Base-by-base conservation (phyloP, 1,140 invertebrate genomes). In the Vanessa atalanta region DNA sequence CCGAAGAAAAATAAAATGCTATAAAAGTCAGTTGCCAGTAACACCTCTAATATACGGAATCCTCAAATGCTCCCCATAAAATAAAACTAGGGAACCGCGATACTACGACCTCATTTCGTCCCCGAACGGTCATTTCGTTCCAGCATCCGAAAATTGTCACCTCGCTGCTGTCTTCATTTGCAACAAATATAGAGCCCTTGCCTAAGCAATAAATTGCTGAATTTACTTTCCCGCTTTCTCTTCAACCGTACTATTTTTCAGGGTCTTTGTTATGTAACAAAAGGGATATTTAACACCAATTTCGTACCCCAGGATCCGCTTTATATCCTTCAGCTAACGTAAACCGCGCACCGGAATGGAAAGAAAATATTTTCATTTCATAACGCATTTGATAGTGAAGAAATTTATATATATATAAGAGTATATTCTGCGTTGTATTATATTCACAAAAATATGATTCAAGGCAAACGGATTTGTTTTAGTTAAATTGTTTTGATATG, bases 91-190 rank as follows among this genome's bases (percentile, higher is more conserved):
- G 79, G 78, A 81, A 78, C 82, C 79, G 80, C 87, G 80, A 83
- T 79, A 77, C 72, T 77, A 80, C 79, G 78, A 67, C 77, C 72
- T 76, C 77, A 65, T 72, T 81, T 74, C 75, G 84, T 88, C 88
- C 87, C 89, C 71, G 60, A 85, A 79, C 83, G 84, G 83, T 88
- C 86, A 88, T 89, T 89, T 76, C 73, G 81, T 71, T 82, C 80
- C 87, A 83, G 73, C 81, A 84, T 83, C 87, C 83, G 82, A 89
- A 88, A 88, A 89, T 89, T 89, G 89, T 91, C 89, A 91, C 89
- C 89, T 88, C 87, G 77, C 80, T 80, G 77, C 78, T 83, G 86
- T 88, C 88, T 91, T 91, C 89, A 91, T 91, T 91, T 89, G 88
- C 87, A 88, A 88, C 87, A 90, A 88, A 90, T 88, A 88, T 88